Percentiles rank a stretch among this genome's conserved stretches.
These are phyloP conservation scores for Phortica magna DNA, from an alignment of 2,888 invertebrate species.

Conservation along the genomic window DNA sequence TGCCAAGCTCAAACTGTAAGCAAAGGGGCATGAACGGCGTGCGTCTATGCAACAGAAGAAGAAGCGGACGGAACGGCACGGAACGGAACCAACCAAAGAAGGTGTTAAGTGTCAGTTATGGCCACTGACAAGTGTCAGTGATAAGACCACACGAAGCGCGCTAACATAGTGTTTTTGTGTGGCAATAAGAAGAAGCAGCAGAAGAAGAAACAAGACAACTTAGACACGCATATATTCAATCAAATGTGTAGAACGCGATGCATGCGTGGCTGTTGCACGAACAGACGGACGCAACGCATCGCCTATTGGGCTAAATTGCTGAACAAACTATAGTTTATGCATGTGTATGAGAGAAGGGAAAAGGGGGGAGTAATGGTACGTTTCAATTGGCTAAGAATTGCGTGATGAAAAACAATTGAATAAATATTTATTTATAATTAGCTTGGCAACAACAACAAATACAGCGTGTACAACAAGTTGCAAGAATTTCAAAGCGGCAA, in stretches of 20 bases:
- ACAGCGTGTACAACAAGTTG: constrained; percentile 47
- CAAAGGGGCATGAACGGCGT: constrained; percentile 18
- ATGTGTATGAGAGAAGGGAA: neutral
- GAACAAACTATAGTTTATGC: too few relatives aligned
- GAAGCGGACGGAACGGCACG: neutral
- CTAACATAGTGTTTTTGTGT: neutral
- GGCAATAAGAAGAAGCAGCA: neutral
- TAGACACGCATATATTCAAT: constrained; percentile 20
- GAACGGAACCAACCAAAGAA: constrained; percentile 21
- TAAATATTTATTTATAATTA: constrained; percentile 34
- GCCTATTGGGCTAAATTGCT: too few relatives aligned
- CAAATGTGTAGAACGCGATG: neutral
- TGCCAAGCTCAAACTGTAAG: constrained; percentile 45
- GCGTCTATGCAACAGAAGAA: constrained; percentile 18
- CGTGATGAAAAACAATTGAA: constrained; percentile 54
- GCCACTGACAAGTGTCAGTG: constrained; percentile 62
- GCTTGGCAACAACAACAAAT: constrained; percentile 36
- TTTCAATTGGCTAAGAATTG: constrained; percentile 38
- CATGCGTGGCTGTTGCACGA: neutral
- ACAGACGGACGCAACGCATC: neutral
- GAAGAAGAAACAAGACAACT: neutral
- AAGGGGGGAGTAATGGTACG: neutral
- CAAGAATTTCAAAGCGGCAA: constrained; percentile 54
- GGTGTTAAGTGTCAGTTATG: constrained; percentile 63
- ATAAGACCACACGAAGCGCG: constrained; percentile 59